Base-by-base conservation (phyloP, 2,797 vertebrate genomes). In the Heteromormyrus szaboi region DNA sequence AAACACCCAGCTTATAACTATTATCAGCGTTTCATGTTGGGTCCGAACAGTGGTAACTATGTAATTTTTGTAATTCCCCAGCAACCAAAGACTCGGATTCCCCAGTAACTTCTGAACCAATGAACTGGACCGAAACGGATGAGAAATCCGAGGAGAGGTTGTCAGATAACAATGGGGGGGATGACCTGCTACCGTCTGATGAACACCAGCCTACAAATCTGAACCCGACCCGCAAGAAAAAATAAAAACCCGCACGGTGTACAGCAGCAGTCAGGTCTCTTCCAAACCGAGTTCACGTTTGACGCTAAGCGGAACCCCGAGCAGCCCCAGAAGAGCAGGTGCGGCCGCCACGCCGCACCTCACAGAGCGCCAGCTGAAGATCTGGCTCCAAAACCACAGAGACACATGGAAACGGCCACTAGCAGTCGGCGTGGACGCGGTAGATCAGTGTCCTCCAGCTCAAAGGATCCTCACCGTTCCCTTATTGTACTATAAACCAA, bases 221-320 rank as follows among this genome's bases (percentile, higher is more conserved):
- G 89, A 92, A 92, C 33, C 90, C 92, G 19, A 90, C 89, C 33
- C 95, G 97, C 25, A 97, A 97, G 94, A 98, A 98, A 93, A 98
- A 29, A 29, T 3, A 65, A 29, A 25, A 29, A 2, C 3, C 19
- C 95, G 97, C 25, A 98, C 97, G 0, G 97, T 97, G 22, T 98
- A 98, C 93, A 97, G 96, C 76, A 96, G 97, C 88, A 97, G 96
- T 88, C 98, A 98, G 92, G 97, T 37, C 37, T 99, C 59, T 98
- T 98, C 89, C 97, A 99, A 94, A 93, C 99, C 85, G 98, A 99
- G 92, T 98, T 98, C 90, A 98, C 97, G 1, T 99, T 98, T 91
- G 98, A 99, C 90, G 90, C 97, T 92, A 98, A 98, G 88, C 96
- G 97, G 46, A 98, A 97, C 90, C 25, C 94, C 97, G 89, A 97